A percentile compares a stretch with the other conserved stretches of the same genome.
Conservation (phyloP, 2,113 vertebrate genomes). For the Petroica traversi region DNA sequence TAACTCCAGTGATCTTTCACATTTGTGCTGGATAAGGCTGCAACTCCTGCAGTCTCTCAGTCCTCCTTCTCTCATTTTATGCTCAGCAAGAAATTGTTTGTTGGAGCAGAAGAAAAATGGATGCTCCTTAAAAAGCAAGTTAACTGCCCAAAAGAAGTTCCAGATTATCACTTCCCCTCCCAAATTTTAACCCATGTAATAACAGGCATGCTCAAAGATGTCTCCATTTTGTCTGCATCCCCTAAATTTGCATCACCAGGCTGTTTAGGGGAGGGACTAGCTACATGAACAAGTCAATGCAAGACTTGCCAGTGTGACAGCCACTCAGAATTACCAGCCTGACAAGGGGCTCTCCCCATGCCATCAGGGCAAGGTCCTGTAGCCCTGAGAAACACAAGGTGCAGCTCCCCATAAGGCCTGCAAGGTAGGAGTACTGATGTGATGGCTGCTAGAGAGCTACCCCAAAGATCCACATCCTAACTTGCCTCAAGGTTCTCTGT, state of each 20-base stretch:
- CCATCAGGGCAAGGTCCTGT: background rate
- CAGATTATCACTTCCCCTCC: background rate
- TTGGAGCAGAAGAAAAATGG: background rate
- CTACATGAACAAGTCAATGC: background rate
- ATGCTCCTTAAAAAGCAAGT: background rate
- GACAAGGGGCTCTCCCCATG: background rate
- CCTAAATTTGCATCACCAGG: background rate
- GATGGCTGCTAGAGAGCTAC: background rate
- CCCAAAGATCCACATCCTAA: background rate
- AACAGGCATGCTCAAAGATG: background rate
- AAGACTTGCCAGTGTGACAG: background rate
- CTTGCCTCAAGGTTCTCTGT: background rate
- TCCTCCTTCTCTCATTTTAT: background rate
- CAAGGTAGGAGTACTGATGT: accelerated
- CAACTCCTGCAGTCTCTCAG: background rate
- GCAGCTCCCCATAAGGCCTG: background rate
- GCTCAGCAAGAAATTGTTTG: background rate
- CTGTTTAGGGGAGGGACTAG: background rate
- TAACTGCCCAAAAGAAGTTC: background rate
- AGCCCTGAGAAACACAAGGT: background rate
- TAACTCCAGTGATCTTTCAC: background rate
- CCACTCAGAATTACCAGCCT: background rate
- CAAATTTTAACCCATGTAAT: background rate
- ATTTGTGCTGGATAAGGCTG: background rate
- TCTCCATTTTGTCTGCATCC: background rate